Conservation (phyloP, 2,888 invertebrate genomes). For the Isoperla grammatica region DNA sequence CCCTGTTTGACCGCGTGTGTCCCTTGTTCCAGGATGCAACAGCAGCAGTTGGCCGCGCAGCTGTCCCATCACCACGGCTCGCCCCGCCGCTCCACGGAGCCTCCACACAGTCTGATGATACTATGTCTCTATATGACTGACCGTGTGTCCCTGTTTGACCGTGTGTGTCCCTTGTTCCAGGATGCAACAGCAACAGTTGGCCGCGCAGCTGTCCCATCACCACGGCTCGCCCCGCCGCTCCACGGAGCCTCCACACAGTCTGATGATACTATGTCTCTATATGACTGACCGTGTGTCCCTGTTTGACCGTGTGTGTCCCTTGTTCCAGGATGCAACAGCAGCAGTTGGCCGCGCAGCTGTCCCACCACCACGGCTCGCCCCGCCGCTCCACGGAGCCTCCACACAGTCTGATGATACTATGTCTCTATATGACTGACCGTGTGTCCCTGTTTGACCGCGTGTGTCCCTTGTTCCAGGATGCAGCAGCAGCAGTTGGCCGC, state of each 20-base stretch:
- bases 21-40: too few species aligned
- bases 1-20: too few species aligned
- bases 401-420: too few species aligned
- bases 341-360: constrained; percentile 38
- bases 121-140: too few species aligned
- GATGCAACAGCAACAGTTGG: constrained; percentile 40
- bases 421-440: too few species aligned
- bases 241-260: constrained; percentile 26
- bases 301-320: too few species aligned
- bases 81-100: too few species aligned
- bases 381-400: constrained; percentile 31
- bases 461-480: constrained; percentile 34
- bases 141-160: too few species aligned
- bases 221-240: constrained; percentile 30
- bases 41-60: background rate
- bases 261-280: too few species aligned
- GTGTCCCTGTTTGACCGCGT: too few species aligned
- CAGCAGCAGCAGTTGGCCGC: constrained; percentile 40
- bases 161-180: too few species aligned
- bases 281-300: too few species aligned
- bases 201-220: constrained; percentile 37
- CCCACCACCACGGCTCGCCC: constrained; percentile 33
- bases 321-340: constrained; percentile 41
- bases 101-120: background rate
- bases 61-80: background rate